These are phyloP conservation scores for Oncorhynchus clarkii DNA, from an alignment of 2,113 vertebrate genomes.

Conservation along the genomic window DNA sequence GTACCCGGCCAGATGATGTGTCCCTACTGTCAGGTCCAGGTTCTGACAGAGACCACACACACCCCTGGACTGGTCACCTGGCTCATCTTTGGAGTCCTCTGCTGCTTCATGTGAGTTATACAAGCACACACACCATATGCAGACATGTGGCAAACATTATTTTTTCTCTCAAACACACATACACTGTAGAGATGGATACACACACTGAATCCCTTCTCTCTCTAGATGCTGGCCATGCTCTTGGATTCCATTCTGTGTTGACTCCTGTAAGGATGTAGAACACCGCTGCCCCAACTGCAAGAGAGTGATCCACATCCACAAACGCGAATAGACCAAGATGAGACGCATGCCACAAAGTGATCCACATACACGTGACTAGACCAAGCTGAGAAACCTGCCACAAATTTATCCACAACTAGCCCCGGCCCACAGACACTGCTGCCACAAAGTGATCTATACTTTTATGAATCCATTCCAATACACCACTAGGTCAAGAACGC, in stretches of 20 bases:
- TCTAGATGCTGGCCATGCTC: conserved; percentile 79
- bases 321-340: conserved; percentile 26
- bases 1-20: conserved; percentile 49
- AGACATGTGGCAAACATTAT: too few relatives aligned
- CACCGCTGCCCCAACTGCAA: conserved; percentile 78
- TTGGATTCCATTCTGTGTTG: conserved; percentile 81
- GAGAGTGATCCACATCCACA: conserved; percentile 71
- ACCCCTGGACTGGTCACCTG: conserved; percentile 51
- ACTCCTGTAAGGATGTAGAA: conserved; percentile 78
- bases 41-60: conserved; percentile 37
- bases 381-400: too few relatives aligned
- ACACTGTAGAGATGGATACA: too few relatives aligned
- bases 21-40: conserved; percentile 41
- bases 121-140: too few relatives aligned
- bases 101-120: neutral
- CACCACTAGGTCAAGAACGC: too few relatives aligned
- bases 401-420: too few relatives aligned
- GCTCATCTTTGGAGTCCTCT: conserved; percentile 38
- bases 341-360: too few relatives aligned
- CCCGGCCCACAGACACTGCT: too few relatives aligned
- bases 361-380: conserved; percentile 58
- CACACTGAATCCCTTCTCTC: too few relatives aligned
- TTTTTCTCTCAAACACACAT: too few relatives aligned
- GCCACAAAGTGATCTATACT: too few relatives aligned
- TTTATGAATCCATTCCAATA: too few relatives aligned